Evolutionary conservation across 2,797 vertebrate species (phyloP), one percentile per base, ranked within the genome.

Genomic region (Xenentodon cancila): DNA sequence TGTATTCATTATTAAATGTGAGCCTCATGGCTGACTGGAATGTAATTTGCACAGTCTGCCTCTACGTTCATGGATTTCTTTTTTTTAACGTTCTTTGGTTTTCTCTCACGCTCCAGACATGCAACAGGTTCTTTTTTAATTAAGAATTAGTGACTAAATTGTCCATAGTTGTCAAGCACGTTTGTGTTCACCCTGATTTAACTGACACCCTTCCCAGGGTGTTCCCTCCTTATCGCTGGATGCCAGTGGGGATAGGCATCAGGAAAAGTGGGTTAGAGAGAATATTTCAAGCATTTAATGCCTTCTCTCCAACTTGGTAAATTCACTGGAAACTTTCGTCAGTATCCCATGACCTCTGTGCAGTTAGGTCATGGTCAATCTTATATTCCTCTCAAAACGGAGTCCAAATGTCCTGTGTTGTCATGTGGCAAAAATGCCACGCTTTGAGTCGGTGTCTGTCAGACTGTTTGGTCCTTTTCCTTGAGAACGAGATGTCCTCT

Each of bases 111-210:
- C 9, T 37, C 9, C 34, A 37, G 34, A 5, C 34, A 37, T 37
- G 34, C 34, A 37, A 12, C 34, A 37, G 5, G 37, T 22, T 43
- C 16, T 9, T 15, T 43, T n/a, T n/a, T n/a, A n/a, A n/a, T n/a
- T n/a, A n/a, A n/a, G 40, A 55, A 42, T 54, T 42, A 54, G 53
- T 55, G 53, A 55, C 37, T 43, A 11, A 55, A 55, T 55, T 17
- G n/a, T 55, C 53, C 9, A 13, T 37, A 12, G 34, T 13, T 37
- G 34, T 37, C 34, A 37, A 37, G 34, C 34, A 13, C 12, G 34
- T 37, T 37, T 37, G 34, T 37, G 11, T 37, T 37, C 9, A 13
- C 34, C 11, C 11, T 37, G 34, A 37, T 15, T 22, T 40, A 17
- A 55, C 53, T 21, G 53, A 37, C 20, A 54, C 22, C 40, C 7